phyloP scores from a whole-genome alignment of 2,113 vertebrate genomes.

The Phodopus roborovskii region DNA sequence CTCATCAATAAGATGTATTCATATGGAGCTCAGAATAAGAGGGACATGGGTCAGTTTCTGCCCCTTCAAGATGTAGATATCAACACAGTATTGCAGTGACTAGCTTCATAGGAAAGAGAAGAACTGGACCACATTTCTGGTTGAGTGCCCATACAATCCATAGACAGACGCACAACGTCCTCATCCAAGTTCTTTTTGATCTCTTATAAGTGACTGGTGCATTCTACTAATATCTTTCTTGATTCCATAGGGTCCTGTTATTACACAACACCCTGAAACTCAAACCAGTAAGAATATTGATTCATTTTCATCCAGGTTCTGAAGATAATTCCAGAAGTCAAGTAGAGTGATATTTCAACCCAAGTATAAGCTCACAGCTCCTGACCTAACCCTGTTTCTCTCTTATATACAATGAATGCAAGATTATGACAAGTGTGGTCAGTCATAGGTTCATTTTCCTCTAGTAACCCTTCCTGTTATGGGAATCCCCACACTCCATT shows the following conservation, averaged over 20 bases:
- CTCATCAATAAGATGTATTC: not conserved
- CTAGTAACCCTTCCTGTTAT: not conserved
- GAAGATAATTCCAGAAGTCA: not conserved
- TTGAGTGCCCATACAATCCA: not conserved
- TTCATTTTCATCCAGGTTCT: not conserved
- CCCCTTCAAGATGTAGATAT: not conserved
- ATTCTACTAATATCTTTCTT: not conserved
- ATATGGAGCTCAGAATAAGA: not conserved
- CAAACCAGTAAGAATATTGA: not conserved
- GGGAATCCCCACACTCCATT: not conserved
- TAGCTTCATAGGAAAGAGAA: not conserved
- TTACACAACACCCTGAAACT: not conserved
- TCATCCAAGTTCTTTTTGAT: not conserved
- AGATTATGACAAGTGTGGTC: not conserved
- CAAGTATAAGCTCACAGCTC: not conserved
- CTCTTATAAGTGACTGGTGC: not conserved
- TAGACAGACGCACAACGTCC: not conserved
- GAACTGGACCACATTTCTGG: not conserved
- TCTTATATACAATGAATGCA: not conserved
- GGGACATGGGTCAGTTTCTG: not conserved
- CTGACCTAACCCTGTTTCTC: not conserved
- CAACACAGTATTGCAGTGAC: not conserved
- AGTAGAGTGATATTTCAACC: not conserved
- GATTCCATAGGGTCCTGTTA: not conserved
- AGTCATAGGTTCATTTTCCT: not conserved